A percentile compares a stretch with the other conserved stretches of the same genome.
Conservation (phyloP, 1,140 invertebrate genomes). For the Drosophila insularis region DNA sequence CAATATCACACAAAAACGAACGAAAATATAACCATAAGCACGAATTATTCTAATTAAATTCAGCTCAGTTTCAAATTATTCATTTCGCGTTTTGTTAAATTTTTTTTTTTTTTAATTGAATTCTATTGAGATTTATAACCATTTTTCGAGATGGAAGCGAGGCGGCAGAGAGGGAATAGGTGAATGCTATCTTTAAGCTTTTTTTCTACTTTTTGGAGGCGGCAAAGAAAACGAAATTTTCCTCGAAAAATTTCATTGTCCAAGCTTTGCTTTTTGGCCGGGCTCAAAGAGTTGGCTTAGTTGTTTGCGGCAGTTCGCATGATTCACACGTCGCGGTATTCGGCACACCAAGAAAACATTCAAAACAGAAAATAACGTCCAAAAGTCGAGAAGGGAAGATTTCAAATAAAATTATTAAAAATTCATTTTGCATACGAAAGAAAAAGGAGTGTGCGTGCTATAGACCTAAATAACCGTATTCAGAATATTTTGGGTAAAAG, state of each 20-base stretch:
- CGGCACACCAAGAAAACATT: slow-evolving; percentile 49
- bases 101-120: not conserved
- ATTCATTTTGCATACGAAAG: slow-evolving; percentile 51
- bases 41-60: slow-evolving; percentile 59
- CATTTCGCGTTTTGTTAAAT: not conserved
- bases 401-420: slow-evolving; percentile 21
- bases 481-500: slow-evolving; percentile 18
- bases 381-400: slow-evolving; percentile 51
- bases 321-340: slow-evolving; percentile 70
- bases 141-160: slow-evolving; percentile 16
- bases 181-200: slow-evolving; percentile 34
- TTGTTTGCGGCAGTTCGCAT: slow-evolving; percentile 46
- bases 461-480: slow-evolving; percentile 34
- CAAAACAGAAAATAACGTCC: too few relatives aligned
- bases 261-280: slow-evolving; percentile 48
- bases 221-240: slow-evolving; percentile 6
- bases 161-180: slow-evolving; percentile 14
- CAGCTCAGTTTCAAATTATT: slow-evolving; percentile 29
- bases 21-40: slow-evolving; percentile 19
- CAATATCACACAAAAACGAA: slow-evolving; percentile 31
- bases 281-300: slow-evolving; percentile 41
- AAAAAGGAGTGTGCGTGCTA: slow-evolving; percentile 26
- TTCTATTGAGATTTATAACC: slow-evolving; percentile 14
- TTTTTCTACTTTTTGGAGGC: not conserved
- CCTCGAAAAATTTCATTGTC: slow-evolving; percentile 1